phyloP scores from a whole-genome alignment of 2,888 invertebrate species.

The Acleris sparsana region DNA sequence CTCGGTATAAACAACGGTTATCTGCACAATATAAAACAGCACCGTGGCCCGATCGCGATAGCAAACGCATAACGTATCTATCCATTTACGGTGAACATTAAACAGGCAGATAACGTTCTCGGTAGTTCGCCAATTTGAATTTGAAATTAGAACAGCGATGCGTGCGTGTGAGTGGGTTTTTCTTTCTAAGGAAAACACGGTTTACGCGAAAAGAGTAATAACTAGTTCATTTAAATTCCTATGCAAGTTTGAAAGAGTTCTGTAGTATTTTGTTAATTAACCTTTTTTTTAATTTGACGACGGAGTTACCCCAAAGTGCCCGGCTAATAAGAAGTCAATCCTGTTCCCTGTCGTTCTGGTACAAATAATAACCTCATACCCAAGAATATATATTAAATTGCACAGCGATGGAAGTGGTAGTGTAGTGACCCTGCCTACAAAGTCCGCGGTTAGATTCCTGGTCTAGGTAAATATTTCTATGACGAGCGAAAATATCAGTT shows the following conservation, averaged over 20 bases:
- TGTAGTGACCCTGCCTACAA: no score
- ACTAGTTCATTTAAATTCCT: no score
- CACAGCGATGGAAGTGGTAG: no score
- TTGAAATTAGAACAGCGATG: slow-evolving; percentile 50
- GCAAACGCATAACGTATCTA: slow-evolving; percentile 31
- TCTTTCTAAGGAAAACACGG: slow-evolving; percentile 38
- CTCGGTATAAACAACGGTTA: slow-evolving; percentile 20
- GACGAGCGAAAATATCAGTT: no score
- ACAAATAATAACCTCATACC: no score
- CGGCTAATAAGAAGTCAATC: no score
- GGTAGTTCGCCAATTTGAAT: slow-evolving; percentile 47
- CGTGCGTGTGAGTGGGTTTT: slow-evolving; percentile 48
- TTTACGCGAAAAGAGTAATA: background rate
- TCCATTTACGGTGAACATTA: slow-evolving; percentile 31
- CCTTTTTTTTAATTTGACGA: no score
- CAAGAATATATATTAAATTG: no score
- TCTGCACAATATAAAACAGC: slow-evolving; percentile 21
- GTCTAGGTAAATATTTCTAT: no score
- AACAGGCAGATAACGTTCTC: slow-evolving; percentile 35
- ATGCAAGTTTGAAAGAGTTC: background rate
- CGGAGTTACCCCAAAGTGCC: no score
- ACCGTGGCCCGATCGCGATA: slow-evolving; percentile 24
- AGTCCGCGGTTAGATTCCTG: no score
- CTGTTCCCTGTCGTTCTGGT: no score
- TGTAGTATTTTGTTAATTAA: background rate